Percentiles rank a stretch among this genome's conserved stretches.
Evolutionary conservation across 2,113 vertebrate species (phyloP).

Genomic region (Diglossa brunneiventris): DNA sequence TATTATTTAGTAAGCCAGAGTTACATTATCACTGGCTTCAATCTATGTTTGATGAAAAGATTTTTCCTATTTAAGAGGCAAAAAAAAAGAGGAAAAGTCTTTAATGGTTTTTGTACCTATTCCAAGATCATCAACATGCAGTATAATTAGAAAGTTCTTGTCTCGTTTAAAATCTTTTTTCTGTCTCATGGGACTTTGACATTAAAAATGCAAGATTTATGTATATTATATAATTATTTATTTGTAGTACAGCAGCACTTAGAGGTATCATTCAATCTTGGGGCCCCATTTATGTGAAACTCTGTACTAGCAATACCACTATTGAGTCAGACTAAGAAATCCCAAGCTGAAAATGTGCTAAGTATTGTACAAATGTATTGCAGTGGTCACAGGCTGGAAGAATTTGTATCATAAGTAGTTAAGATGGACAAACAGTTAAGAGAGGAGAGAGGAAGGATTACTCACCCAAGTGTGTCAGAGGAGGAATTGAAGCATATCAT

Average conservation of each 20-base stretch:
- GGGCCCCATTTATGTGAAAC: conserved; percentile 35
- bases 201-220: conserved; percentile 67
- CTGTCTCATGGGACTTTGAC: conserved; percentile 40
- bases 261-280: conserved; percentile 44
- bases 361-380: not conserved
- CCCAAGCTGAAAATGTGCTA: not conserved
- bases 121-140: conserved; percentile 68
- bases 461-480: not conserved
- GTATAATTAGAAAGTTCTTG: conserved; percentile 69
- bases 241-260: conserved; percentile 49
- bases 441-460: not conserved
- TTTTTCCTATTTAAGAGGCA: conserved; percentile 68
- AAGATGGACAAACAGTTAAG: conserved; percentile 1
- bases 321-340: conserved; percentile 21
- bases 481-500: rapidly evolving
- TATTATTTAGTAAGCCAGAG: conserved; percentile 68
- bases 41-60: conserved; percentile 70
- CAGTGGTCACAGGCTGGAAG: not conserved
- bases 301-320: not conserved
- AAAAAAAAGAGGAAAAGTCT: conserved; percentile 50
- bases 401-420: not conserved
- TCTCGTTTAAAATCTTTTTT: conserved; percentile 66
- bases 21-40: conserved; percentile 65
- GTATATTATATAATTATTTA: conserved; percentile 65
- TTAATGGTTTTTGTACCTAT: conserved; percentile 69